Base-by-base conservation (phyloP, 2,797 vertebrate species). In the Cryptoprocta ferox region DNA sequence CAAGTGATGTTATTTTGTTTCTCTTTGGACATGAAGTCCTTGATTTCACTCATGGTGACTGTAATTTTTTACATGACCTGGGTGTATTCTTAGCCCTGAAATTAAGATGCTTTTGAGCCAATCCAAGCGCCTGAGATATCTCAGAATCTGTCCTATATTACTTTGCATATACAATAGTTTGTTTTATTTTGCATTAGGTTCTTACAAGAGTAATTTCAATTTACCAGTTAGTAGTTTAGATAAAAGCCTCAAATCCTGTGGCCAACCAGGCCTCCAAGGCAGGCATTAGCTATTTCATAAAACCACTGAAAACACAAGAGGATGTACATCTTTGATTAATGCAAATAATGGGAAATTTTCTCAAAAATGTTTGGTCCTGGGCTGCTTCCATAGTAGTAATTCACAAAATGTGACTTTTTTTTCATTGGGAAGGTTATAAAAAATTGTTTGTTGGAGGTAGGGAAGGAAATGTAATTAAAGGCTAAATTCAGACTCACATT, bases 391-490 rank as follows among this genome's bases (percentile, higher is more conserved):
- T 97, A 97, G 73, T 96, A 98, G 95, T 98, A 98, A 98, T 98
- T 98, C 97, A 98, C 97, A 98, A 98, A 99, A 98, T 98, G 98
- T 98, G 97, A 98, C 97, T 97, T 59, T 59, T 59, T 98, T 96
- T 98, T 97, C 97, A 97, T 98, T 98, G 97, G 66, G 96, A 97
- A 98, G 92, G 97, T 98, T 98, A 98, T 98, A 98, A 98, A 98
- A 98, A 98, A 98, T 98, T 99, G 98, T 98, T 99, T 99, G 98
- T 98, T 98, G 98, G 98, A 98, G 98, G 98, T 98, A 98, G 94
- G 84, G 89, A 98, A 98, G 98, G 98, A 99, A 99, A 99, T 98
- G 98, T 98, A 99, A 99, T 99, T 99, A 99, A 99, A 98, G 97
- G 90, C 98, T 98, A 98, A 98, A 98, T 98, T 99, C 98, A 97